A percentile compares a stretch with the other conserved stretches of the same genome.
These are phyloP conservation scores for Eupithecia pulchellata DNA, from an alignment of 2,888 invertebrate species.

Conservation along the genomic window DNA sequence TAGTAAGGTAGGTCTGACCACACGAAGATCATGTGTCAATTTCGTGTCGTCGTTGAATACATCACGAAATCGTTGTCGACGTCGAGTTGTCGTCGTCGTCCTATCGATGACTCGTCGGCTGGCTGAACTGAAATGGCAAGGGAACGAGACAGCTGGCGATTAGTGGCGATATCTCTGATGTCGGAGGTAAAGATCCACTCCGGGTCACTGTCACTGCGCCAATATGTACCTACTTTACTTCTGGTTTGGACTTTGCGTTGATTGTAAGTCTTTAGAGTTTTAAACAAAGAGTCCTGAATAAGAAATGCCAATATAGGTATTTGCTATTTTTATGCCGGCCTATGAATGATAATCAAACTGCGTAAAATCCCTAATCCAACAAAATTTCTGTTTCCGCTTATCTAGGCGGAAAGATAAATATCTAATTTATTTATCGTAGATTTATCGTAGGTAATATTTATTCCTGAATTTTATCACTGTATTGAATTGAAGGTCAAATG, in stretches of 20 bases:
- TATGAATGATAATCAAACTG: not conserved
- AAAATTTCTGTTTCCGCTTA: not conserved
- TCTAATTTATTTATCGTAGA: not conserved
- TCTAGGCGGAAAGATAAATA: not conserved
- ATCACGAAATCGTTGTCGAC: not conserved
- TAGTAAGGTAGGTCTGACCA: no score
- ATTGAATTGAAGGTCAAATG: not conserved
- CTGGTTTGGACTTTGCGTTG: not conserved
- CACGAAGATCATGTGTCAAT: no score
- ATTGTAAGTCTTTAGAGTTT: not conserved
- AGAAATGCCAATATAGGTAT: not conserved
- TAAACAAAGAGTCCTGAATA: not conserved
- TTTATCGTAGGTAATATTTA: not conserved
- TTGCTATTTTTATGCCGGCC: not conserved
- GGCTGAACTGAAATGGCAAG: not conserved
- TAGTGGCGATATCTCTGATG: no score
- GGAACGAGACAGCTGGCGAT: not conserved
- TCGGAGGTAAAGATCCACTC: not conserved
- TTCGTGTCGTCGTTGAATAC: not conserved
- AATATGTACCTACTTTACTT: not conserved
- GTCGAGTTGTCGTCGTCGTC: not conserved
- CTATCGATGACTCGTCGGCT: not conserved
- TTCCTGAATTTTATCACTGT: not conserved
- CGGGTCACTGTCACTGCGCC: not conserved
- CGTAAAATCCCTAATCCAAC: not conserved